These are phyloP conservation scores for Fissipunctia ypsillon DNA, from an alignment of 2,888 invertebrate genomes.

Conservation along the genomic window DNA sequence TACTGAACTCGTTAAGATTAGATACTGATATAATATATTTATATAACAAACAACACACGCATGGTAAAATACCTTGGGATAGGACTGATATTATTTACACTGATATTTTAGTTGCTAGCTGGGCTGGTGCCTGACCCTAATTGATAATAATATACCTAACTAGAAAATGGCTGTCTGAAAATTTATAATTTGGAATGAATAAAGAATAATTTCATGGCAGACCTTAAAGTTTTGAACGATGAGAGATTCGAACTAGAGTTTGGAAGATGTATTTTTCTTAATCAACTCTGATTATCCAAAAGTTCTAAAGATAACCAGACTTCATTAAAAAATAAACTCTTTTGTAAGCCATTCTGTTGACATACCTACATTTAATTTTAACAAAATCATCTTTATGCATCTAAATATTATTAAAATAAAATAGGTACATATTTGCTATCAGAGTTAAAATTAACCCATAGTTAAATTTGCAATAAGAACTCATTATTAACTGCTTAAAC, in stretches of 20 bases:
- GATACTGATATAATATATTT: constrained; percentile 47
- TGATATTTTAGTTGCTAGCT: neutral
- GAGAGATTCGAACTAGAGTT: neutral
- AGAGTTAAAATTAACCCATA: constrained; percentile 39
- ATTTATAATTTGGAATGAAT: neutral
- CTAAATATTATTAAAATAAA: neutral
- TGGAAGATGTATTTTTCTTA: neutral
- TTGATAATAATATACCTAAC: neutral
- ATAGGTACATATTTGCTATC: constrained; percentile 8
- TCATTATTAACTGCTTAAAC: constrained; percentile 60
- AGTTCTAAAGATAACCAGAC: neutral
- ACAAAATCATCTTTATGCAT: neutral
- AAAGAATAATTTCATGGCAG: neutral
- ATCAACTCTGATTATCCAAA: neutral
- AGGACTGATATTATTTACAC: constrained; percentile 34
- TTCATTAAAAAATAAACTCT: neutral
- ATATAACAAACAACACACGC: constrained; percentile 39
- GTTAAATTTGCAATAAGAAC: constrained; percentile 54
- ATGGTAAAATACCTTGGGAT: constrained; percentile 48
- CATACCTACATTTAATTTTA: neutral
- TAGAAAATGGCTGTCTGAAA: neutral
- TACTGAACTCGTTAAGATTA: constrained; percentile 54
- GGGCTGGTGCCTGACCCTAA: neutral
- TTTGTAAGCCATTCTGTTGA: neutral
- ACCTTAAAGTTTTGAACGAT: neutral